A percentile compares a stretch with the other conserved stretches of the same genome.
Conservation (phyloP, 30 jellyfish, hydroid and myxozoan species). For the Nemopilema nomurai region DNA sequence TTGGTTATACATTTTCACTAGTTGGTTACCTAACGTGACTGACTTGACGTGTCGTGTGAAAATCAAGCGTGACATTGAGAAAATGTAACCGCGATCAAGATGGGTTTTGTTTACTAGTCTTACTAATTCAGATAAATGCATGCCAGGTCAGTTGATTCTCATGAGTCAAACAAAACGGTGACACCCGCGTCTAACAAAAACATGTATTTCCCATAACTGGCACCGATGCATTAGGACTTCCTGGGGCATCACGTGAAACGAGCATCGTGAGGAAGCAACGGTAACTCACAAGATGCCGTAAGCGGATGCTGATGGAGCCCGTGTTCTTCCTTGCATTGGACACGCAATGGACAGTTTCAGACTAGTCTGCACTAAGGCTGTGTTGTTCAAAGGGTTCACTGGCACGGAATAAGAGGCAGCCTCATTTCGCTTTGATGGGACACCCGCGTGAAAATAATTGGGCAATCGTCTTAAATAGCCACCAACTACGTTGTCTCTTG, state of each 20-base stretch:
- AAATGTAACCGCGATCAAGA: background rate
- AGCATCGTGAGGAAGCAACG: background rate
- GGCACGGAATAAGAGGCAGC: no score
- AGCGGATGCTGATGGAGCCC: background rate
- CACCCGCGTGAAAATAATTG: no score
- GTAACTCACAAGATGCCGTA: background rate
- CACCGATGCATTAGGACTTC: background rate
- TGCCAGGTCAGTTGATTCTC: background rate
- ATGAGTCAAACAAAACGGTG: background rate
- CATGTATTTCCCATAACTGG: no score
- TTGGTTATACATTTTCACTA: background rate
- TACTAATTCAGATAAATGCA: background rate
- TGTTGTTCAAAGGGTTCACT: no score
- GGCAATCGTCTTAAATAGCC: no score
- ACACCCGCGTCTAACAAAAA: background rate
- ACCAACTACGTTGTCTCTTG: no score
- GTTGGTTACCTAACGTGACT: background rate
- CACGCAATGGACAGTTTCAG: background rate
- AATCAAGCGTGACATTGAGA: background rate
- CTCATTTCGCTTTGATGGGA: no score
- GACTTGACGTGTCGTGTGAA: background rate
- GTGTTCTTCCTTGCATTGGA: background rate
- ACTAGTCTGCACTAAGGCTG: no score
- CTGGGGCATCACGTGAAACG: background rate
- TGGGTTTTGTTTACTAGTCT: background rate